Percentiles rank a stretch among this genome's conserved stretches.
These are phyloP conservation scores for Mimas tiliae DNA, from an alignment of 2,888 invertebrate genomes.

Conservation along the genomic window DNA sequence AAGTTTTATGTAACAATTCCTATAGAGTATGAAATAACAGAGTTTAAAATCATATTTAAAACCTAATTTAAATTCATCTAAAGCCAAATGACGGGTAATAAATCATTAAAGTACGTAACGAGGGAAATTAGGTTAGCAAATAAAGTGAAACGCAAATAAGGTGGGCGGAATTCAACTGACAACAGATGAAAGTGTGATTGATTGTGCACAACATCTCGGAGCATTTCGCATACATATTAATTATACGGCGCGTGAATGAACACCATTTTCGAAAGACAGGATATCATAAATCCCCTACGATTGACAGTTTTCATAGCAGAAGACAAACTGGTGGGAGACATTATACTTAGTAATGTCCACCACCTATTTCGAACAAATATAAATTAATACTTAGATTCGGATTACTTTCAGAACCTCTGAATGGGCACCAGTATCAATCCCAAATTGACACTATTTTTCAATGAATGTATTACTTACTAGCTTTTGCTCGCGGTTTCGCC, in stretches of 20 bases:
- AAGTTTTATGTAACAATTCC: too few species aligned
- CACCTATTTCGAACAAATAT: too few species aligned
- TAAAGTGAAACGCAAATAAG: conserved; percentile 39
- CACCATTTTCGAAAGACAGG: neutral
- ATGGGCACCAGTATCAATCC: too few species aligned
- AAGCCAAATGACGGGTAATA: conserved; percentile 17
- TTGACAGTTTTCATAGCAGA: too few species aligned
- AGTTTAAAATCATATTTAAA: neutral
- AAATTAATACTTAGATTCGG: too few species aligned
- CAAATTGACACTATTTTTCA: too few species aligned
- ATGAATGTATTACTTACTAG: too few species aligned
- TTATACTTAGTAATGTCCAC: too few species aligned
- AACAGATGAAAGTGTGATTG: conserved; percentile 48
- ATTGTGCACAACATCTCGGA: conserved; percentile 33
- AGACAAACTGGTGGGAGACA: too few species aligned
- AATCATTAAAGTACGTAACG: conserved; percentile 2
- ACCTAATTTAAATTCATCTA: neutral
- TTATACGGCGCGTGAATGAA: neutral
- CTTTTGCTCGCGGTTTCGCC: too few species aligned
- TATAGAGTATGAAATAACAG: neutral
- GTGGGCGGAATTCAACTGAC: conserved; percentile 36
- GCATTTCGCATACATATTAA: conserved; percentile 1
- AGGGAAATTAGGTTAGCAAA: conserved; percentile 22
- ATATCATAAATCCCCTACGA: too few species aligned
- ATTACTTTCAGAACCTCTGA: too few species aligned